phyloP scores from a whole-genome alignment of 2,888 invertebrate species.

The Ochropleura plecta region DNA sequence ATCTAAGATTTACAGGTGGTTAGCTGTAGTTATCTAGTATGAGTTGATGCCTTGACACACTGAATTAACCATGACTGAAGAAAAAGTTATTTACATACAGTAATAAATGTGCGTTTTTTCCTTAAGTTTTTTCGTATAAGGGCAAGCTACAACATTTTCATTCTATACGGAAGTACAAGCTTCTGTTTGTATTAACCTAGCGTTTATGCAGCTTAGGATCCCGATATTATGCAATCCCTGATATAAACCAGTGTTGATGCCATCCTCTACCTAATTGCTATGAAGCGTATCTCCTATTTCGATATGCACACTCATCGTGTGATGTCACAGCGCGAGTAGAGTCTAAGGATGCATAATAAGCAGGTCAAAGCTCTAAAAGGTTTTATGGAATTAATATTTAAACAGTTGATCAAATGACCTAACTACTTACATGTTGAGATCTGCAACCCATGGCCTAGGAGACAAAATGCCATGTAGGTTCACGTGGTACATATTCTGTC shows the following conservation, averaged over 20 bases:
- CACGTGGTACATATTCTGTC: neutral
- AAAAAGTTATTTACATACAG: conserved; percentile 9
- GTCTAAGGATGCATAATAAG: conserved; percentile 5
- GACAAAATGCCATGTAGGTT: neutral
- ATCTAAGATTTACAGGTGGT: conserved; percentile 47
- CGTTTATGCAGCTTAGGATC: conserved; percentile 26
- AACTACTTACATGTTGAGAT: neutral
- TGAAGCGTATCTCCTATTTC: conserved; percentile 30
- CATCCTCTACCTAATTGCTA: conserved; percentile 34
- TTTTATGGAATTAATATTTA: neutral
- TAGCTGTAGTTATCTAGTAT: conserved; percentile 34
- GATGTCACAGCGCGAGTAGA: conserved; percentile 23
- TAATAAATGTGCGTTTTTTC: neutral
- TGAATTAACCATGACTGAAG: conserved; percentile 21
- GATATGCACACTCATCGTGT: conserved; percentile 14
- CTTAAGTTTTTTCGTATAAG: too few relatives aligned
- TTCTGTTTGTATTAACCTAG: conserved; percentile 18
- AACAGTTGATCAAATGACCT: neutral
- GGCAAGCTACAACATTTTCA: neutral
- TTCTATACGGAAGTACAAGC: conserved; percentile 12
- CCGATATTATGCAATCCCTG: conserved; percentile 43
- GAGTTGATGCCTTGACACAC: conserved; percentile 26
- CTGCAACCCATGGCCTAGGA: neutral
- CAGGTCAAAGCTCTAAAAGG: conserved; percentile 15
- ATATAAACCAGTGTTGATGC: conserved; percentile 31